Evolutionary conservation across 1,140 invertebrate species (phyloP).

Genomic region (Bicyclus anynana): DNA sequence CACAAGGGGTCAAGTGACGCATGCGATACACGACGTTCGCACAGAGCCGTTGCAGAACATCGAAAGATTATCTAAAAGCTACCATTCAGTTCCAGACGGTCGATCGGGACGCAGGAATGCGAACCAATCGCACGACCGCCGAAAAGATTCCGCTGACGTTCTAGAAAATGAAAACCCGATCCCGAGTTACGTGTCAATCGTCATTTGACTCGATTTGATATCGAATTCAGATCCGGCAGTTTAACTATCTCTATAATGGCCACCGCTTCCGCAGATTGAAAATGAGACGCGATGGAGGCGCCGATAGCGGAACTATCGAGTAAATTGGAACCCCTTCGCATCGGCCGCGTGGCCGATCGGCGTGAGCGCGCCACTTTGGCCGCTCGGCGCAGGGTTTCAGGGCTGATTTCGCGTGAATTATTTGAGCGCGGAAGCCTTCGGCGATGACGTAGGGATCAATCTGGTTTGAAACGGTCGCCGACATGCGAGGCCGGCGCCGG

Average conservation of each 20-base stretch:
- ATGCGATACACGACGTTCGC: too few species aligned
- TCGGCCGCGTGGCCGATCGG: not conserved
- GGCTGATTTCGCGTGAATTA: conserved; percentile 11
- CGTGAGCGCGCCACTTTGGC: conserved; percentile 7
- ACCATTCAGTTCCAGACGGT: too few species aligned
- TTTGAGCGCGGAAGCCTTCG: conserved; percentile 6
- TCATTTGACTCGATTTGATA: conserved; percentile 28
- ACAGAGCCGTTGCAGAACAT: too few species aligned
- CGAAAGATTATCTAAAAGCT: too few species aligned
- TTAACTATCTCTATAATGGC: conserved; percentile 37
- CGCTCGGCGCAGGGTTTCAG: not conserved
- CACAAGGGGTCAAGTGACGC: too few species aligned
- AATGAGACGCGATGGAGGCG: conserved; percentile 31
- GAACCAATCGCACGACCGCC: not conserved
- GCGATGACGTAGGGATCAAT: conserved; percentile 16
- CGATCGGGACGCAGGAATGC: not conserved
- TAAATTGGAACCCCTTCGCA: conserved; percentile 28
- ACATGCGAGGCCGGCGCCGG: conserved; percentile 22
- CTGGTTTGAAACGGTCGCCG: conserved; percentile 28
- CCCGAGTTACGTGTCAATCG: conserved; percentile 21
- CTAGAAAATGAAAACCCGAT: conserved; percentile 1
- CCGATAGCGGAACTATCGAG: conserved; percentile 32
- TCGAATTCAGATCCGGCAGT: conserved; percentile 37
- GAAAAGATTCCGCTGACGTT: conserved; percentile 6
- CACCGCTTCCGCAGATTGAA: conserved; percentile 27